phyloP scores from a whole-genome alignment of 2,113 vertebrate genomes.

The Lonchura striata region DNA sequence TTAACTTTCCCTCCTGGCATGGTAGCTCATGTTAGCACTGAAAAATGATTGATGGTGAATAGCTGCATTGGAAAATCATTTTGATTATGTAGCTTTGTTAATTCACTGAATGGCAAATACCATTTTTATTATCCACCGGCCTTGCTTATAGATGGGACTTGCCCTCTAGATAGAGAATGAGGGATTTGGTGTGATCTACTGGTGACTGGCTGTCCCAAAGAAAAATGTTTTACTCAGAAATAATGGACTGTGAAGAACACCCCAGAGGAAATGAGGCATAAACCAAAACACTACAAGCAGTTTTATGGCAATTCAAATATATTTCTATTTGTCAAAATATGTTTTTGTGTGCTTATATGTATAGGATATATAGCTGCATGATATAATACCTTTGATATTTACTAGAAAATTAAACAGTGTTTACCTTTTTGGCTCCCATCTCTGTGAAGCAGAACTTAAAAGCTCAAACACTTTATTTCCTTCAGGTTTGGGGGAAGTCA shows the following conservation, averaged over 20 bases:
- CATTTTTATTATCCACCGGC: neutral
- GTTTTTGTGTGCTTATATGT: neutral
- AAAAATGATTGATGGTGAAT: neutral
- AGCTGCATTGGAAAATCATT: neutral
- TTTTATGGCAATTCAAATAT: neutral
- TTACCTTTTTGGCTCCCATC: neutral
- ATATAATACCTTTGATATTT: neutral
- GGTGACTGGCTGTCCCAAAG: neutral
- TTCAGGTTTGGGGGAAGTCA: neutral
- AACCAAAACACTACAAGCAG: neutral
- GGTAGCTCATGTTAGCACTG: neutral
- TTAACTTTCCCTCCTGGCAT: neutral
- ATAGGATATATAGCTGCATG: neutral
- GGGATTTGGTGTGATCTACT: slow-evolving; percentile 2
- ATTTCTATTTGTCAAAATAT: neutral
- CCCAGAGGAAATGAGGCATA: slow-evolving; percentile 6
- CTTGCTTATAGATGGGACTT: neutral
- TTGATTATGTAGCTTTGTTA: neutral
- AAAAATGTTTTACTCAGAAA: slow-evolving; percentile 2
- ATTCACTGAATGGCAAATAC: neutral
- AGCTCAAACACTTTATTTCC: neutral
- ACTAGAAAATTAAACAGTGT: neutral
- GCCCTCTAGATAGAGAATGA: neutral
- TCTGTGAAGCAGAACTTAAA: neutral
- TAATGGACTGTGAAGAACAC: slow-evolving; percentile 6